Conservation (phyloP, 2,888 invertebrate species). For the Ligdia adustata region DNA sequence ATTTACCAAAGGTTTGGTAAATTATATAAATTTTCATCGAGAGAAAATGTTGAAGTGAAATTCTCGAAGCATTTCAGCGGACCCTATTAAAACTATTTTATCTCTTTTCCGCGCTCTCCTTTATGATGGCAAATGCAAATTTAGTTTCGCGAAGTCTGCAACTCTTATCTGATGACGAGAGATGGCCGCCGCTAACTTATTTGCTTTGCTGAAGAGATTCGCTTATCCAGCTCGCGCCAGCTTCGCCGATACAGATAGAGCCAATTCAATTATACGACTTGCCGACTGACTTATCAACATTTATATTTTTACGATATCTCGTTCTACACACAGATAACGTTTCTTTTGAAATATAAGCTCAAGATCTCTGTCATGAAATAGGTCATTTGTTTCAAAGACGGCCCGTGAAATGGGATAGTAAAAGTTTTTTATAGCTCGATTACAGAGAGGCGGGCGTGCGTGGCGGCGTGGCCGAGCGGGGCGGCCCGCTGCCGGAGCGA, state of each 20-base stretch:
- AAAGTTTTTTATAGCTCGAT: slow-evolving; percentile 70
- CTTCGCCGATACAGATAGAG: slow-evolving; percentile 34
- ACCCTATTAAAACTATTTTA: slow-evolving; percentile 33
- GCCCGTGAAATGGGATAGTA: slow-evolving; percentile 69
- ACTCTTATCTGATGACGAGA: slow-evolving; percentile 56
- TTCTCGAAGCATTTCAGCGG: slow-evolving; percentile 8
- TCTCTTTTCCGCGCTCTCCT: slow-evolving; percentile 33
- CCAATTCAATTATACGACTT: slow-evolving; percentile 44
- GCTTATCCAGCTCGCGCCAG: slow-evolving; percentile 35
- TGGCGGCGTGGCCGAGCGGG: too few relatives aligned
- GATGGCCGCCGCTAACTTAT: slow-evolving; percentile 45
- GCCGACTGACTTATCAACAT: not conserved
- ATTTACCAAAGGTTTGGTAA: not conserved
- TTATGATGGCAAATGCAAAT: slow-evolving; percentile 37
- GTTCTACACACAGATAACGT: slow-evolving; percentile 26
- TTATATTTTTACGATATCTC: slow-evolving; percentile 1
- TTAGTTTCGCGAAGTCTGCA: slow-evolving; percentile 45
- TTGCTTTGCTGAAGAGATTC: slow-evolving; percentile 46
- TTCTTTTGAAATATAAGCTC: slow-evolving; percentile 46
- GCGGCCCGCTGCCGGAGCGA: slow-evolving; percentile 19
- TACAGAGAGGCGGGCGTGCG: slow-evolving; percentile 46
- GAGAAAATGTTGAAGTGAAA: slow-evolving; percentile 6
- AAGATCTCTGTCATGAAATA: slow-evolving; percentile 34
- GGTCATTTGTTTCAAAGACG: slow-evolving; percentile 64
- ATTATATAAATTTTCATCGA: not conserved